Base-by-base conservation (phyloP, 1,140 invertebrate genomes). In the Druon quercuslanigerum region DNA sequence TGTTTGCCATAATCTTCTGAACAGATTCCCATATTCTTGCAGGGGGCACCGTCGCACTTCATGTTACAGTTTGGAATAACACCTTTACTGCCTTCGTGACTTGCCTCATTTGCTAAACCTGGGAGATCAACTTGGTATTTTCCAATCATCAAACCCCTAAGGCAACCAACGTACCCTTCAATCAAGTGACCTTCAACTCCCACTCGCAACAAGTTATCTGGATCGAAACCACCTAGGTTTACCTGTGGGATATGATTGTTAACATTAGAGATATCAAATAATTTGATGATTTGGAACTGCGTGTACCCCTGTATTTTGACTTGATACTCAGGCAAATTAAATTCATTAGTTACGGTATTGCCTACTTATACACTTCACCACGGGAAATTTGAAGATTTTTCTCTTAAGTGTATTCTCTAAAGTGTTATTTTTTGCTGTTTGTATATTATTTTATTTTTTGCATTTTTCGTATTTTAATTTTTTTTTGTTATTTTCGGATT, bases 1-100 rank as follows among this genome's bases (percentile, higher is more conserved):
- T 95, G 95, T 72, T 95, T 94, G n/a, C 94, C 94, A 87, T 98
- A 98, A 87, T 97, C 95, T 89, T 99, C 97, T 11, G 96, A 95
- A 85, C 97, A 99, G 19, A 95, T 93, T 1, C 97, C 97, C 9
- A 95, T 94, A 89, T 98, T 96, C 84, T 96, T 95, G 86, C 97
- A 99, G 0, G 97, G 97, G 72, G 95, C 93, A 0, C 94, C 93
- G 79, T 97, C 96, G 87, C 97, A 99, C 84, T 96, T 96, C 94
- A 97, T 97, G 80, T 95, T 95, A 90, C 97, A 98, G 79, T 96
- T 94, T 2, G 94, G 93, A 17, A 96, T 88, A 0, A 97, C 94
- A 6, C 95, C 96, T 86, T 92, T 92, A 76, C 92, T 93, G 92
- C 95, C 94, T 90, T 94, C 93, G 87, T 95, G 93, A 88, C 94